Percentiles rank a stretch among this genome's conserved stretches.
phyloP scores from a whole-genome alignment of 2,797 vertebrate species.

The Phrynocephalus vlangalii region DNA sequence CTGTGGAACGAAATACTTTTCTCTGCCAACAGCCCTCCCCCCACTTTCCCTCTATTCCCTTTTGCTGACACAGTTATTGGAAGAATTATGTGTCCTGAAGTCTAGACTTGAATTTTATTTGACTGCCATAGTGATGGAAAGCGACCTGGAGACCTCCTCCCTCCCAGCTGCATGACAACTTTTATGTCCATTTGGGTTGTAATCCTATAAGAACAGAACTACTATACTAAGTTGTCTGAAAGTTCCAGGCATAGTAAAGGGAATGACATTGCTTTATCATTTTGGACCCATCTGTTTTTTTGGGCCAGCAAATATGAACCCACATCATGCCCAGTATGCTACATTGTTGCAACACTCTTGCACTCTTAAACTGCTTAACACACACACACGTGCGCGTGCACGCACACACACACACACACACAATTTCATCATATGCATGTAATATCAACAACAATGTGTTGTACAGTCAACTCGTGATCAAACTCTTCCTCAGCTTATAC shows the following conservation, averaged over 20 bases:
- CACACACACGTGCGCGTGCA: neutral
- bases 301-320: conserved; percentile 56
- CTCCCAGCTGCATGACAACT: conserved; percentile 58
- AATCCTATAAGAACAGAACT: conserved; percentile 66
- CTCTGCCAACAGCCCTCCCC: too few relatives aligned
- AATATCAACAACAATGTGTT: too few relatives aligned
- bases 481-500: too few relatives aligned
- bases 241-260: conserved; percentile 60
- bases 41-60: conserved; percentile 27
- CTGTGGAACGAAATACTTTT: conserved; percentile 28
- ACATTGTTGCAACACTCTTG: conserved; percentile 48
- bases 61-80: conserved; percentile 59
- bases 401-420: too few relatives aligned
- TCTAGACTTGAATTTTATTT: conserved; percentile 45
- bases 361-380: conserved; percentile 50
- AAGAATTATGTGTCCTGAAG: conserved; percentile 55
- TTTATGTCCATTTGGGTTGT: conserved; percentile 63
- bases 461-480: too few relatives aligned
- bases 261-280: conserved; percentile 29
- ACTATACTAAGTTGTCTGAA: conserved; percentile 62
- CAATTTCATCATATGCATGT: too few relatives aligned
- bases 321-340: neutral
- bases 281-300: neutral
- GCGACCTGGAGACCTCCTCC: conserved; percentile 47
- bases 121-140: conserved; percentile 52